Conservation (phyloP, 2,888 invertebrate species). For the Lasioglossum malachurum region DNA sequence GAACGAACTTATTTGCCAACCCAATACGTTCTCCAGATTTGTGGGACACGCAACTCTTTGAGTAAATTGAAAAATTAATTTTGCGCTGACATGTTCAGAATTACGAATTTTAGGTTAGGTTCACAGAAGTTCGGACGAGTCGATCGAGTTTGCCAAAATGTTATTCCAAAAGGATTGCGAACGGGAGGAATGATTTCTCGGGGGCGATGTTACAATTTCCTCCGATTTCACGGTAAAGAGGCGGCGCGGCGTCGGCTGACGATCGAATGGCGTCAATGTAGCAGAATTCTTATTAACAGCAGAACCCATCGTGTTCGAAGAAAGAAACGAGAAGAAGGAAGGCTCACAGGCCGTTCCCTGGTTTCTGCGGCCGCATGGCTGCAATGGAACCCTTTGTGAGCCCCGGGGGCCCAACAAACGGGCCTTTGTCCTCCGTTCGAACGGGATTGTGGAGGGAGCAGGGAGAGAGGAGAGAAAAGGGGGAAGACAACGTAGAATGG, state of each 20-base stretch:
- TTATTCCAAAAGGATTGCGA: not conserved
- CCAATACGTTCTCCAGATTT: too few relatives aligned
- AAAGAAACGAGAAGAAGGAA: conserved; percentile 42
- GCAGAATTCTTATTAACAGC: conserved; percentile 55
- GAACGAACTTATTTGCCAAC: too few relatives aligned
- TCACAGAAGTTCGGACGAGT: not conserved
- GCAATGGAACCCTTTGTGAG: conserved; percentile 77
- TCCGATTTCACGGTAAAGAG: conserved; percentile 29
- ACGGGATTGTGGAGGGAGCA: conserved; percentile 17
- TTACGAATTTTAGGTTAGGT: too few relatives aligned
- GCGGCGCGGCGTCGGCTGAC: not conserved
- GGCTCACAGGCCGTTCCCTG: conserved; percentile 32
- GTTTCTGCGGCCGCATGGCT: conserved; percentile 60
- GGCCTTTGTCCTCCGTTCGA: conserved; percentile 72
- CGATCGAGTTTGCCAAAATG: not conserved
- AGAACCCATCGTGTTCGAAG: conserved; percentile 47
- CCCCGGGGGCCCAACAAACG: conserved; percentile 74
- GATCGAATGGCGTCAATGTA: conserved; percentile 30
- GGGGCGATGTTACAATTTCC: conserved; percentile 17
- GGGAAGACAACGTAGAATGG: conserved; percentile 60
- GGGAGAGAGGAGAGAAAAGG: not conserved
- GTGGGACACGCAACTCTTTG: not conserved
- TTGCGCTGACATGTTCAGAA: too few relatives aligned
- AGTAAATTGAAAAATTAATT: too few relatives aligned
- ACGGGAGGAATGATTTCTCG: not conserved